Conservation (phyloP, 2,888 invertebrate genomes). For the Epistrophella euchroma region DNA sequence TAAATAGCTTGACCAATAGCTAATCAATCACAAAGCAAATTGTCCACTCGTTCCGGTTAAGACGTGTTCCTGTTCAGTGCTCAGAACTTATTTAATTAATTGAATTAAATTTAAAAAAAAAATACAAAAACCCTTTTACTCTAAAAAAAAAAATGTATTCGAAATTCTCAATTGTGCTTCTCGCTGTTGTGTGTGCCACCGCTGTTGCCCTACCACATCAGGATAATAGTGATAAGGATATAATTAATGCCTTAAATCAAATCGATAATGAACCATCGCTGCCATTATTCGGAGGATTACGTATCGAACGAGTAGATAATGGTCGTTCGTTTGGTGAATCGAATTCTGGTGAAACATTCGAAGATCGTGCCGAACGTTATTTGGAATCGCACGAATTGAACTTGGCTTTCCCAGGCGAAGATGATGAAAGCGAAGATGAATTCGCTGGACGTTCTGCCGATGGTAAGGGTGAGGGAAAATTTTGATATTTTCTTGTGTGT, state of each 20-base stretch:
- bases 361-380: slow-evolving; percentile 84
- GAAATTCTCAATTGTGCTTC: slow-evolving; percentile 82
- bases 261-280: slow-evolving; percentile 84
- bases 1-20: slow-evolving; percentile 81
- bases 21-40: slow-evolving; percentile 83
- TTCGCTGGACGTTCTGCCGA: slow-evolving; percentile 82
- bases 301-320: slow-evolving; percentile 82
- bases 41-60: slow-evolving; percentile 81
- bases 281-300: slow-evolving; percentile 83
- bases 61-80: slow-evolving; percentile 78
- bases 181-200: slow-evolving; percentile 80
- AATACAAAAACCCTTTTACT: slow-evolving; percentile 45
- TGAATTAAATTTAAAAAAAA: slow-evolving; percentile 50
- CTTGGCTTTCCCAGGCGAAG: slow-evolving; percentile 83
- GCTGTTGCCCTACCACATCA: slow-evolving; percentile 81
- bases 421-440: slow-evolving; percentile 80
- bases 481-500: neutral
- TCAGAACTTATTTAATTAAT: slow-evolving; percentile 76
- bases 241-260: slow-evolving; percentile 84
- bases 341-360: slow-evolving; percentile 82
- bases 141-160: slow-evolving; percentile 79
- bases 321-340: slow-evolving; percentile 80
- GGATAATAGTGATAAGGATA: slow-evolving; percentile 83
- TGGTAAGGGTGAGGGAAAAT: slow-evolving; percentile 78
- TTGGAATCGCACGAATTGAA: slow-evolving; percentile 84